phyloP scores from a whole-genome alignment of 2,888 invertebrate genomes.

The Drosophila neonasuta region DNA sequence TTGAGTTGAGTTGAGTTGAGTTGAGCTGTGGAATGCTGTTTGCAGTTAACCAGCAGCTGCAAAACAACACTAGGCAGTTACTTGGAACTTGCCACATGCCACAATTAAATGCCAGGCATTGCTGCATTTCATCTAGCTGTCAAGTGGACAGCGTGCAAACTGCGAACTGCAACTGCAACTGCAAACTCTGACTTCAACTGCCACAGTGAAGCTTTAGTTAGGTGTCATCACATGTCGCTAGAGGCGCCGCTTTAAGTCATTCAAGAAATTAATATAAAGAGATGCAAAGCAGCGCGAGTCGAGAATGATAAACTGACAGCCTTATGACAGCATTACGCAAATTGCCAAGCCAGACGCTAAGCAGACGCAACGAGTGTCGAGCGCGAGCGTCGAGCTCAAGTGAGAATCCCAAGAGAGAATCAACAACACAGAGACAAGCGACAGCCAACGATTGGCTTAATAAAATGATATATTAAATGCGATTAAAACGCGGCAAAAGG shows the following conservation, averaged over 20 bases:
- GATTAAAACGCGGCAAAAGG: constrained; percentile 65
- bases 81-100: constrained; percentile 59
- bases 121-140: constrained; percentile 48
- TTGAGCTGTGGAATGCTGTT: constrained; percentile 50
- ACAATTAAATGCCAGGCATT: constrained; percentile 68
- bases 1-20: constrained; percentile 11
- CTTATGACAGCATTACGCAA: constrained; percentile 76
- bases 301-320: constrained; percentile 73
- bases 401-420: constrained; percentile 12
- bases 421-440: constrained; percentile 7
- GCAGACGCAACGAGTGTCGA: constrained; percentile 20
- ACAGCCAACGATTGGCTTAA: constrained; percentile 65
- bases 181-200: constrained; percentile 1
- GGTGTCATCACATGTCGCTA: constrained; percentile 68
- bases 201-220: constrained; percentile 5
- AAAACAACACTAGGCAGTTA: constrained; percentile 36
- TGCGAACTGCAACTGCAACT: neutral
- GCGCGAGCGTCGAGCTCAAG: too few relatives aligned
- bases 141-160: constrained; percentile 15
- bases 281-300: constrained; percentile 45
- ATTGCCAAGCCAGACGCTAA: constrained; percentile 61
- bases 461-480: constrained; percentile 77
- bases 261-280: constrained; percentile 40
- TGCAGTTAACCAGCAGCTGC: constrained; percentile 38
- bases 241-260: constrained; percentile 51